Evolutionary conservation across 2,797 vertebrate genomes (phyloP), one percentile per base, ranked within the genome.

Genomic region (Siniperca undulata): DNA sequence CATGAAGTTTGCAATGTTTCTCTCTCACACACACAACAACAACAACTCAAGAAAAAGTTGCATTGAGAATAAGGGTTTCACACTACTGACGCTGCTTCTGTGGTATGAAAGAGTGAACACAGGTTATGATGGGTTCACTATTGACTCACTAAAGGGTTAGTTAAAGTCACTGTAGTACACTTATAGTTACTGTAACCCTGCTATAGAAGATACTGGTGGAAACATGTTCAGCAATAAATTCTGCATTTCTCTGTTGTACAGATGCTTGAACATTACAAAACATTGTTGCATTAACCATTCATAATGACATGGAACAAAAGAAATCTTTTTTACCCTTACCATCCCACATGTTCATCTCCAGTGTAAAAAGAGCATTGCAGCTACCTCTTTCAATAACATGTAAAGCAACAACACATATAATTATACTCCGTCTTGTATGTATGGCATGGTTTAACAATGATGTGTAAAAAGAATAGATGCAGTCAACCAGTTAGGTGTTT

Each of bases 1-100:
- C 11, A 48, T 40, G 19, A 70, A 50, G 77, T 46, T 55, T 74
- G 60, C 24, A 6, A 13, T 22, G 50, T 78, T 82, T 81, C 61
- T 74, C 60, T 42, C 20, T 79, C 30, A 59, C 27, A 34, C 17
- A 36, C 36, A 36, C 36, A 36, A 36, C 11, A 62, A 53, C 22
- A 44, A 70, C 36, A 84, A 56, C 48, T n/a, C 8, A 52, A 53
- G 22, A 50, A 76, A 73, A 74, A 58, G 40, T 27, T 44, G 42
- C 17, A 60, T 10, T 40, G 61, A 27, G 38, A 19, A 24, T 2
- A 2, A 56, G 53, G 8, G 44, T 59, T 68, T 77, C 34, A 73
- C 13, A 65, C 20, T 19, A 22, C 50, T 16, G 44, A 30, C 30
- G n/a, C 40, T 44, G n/a, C 36, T 48, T 24, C 40, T 69, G 36